These are phyloP conservation scores for Prionailurus viverrinus DNA, from an alignment of 2,113 vertebrate species.

Conservation along the genomic window DNA sequence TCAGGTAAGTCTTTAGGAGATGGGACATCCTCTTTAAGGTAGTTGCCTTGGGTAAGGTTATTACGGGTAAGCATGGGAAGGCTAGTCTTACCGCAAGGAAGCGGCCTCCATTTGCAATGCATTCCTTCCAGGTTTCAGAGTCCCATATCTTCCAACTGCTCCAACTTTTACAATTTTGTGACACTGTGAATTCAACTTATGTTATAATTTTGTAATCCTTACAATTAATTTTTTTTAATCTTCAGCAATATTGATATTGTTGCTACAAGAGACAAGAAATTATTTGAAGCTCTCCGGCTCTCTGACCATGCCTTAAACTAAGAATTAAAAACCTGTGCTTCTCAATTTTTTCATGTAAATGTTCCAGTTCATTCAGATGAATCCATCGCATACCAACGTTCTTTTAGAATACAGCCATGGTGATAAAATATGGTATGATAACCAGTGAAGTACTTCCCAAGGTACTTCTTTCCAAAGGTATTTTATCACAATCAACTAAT, in stretches of 20 bases:
- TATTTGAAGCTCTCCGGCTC: neutral
- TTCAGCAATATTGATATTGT: neutral
- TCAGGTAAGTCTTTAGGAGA: neutral
- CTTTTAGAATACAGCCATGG: neutral
- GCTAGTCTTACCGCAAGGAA: neutral
- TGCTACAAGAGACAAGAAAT: neutral
- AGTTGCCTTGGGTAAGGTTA: neutral
- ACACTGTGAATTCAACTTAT: neutral
- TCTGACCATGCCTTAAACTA: neutral
- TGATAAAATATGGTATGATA: neutral
- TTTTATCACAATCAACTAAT: neutral
- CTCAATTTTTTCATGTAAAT: conserved; percentile 18
- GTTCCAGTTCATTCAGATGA: neutral
- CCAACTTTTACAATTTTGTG: neutral
- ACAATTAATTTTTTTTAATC: conserved; percentile 8
- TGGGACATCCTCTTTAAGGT: neutral
- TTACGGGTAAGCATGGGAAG: neutral
- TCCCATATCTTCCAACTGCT: neutral
- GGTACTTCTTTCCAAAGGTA: neutral
- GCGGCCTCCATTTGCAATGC: neutral
- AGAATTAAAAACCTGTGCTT: neutral
- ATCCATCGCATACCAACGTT: neutral
- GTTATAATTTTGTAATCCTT: neutral
- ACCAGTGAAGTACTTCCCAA: neutral
- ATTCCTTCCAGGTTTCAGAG: neutral